phyloP scores from a whole-genome alignment of 2,113 vertebrate genomes.

The Pitta sordida region DNA sequence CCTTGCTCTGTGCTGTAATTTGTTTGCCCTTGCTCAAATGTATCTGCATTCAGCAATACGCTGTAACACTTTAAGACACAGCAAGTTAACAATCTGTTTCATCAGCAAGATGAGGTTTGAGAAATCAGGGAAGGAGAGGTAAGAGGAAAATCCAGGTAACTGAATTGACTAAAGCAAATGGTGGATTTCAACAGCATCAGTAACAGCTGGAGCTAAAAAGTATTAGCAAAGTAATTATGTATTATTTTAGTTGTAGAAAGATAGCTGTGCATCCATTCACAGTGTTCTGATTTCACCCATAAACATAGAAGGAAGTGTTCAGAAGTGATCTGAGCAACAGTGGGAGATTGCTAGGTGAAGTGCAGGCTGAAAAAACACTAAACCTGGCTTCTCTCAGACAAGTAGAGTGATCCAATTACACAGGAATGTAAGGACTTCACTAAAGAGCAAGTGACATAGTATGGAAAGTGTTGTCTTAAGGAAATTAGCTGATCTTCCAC shows the following conservation, averaged over 20 bases:
- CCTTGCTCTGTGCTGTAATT: neutral
- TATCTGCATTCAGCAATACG: neutral
- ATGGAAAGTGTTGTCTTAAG: neutral
- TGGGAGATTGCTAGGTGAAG: neutral
- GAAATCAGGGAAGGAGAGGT: neutral
- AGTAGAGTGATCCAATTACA: neutral
- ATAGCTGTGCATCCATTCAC: neutral
- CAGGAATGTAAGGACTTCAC: neutral
- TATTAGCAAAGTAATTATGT: neutral
- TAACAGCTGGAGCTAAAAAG: neutral
- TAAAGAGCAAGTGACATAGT: neutral
- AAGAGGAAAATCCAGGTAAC: neutral
- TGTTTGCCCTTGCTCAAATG: neutral
- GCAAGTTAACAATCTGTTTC: neutral
- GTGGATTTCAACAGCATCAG: neutral
- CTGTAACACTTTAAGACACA: neutral
- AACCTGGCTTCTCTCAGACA: neutral
- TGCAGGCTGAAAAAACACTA: neutral
- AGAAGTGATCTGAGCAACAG: neutral
- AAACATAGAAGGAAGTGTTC: neutral
- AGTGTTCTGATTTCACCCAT: neutral
- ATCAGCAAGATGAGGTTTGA: neutral
- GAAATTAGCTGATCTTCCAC: neutral
- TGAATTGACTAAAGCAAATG: neutral
- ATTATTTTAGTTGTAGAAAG: neutral